Percentiles rank a stretch among this genome's conserved stretches.
These are phyloP conservation scores for Sarcophaga subvicina DNA, from an alignment of 2,888 invertebrate genomes.

Conservation along the genomic window DNA sequence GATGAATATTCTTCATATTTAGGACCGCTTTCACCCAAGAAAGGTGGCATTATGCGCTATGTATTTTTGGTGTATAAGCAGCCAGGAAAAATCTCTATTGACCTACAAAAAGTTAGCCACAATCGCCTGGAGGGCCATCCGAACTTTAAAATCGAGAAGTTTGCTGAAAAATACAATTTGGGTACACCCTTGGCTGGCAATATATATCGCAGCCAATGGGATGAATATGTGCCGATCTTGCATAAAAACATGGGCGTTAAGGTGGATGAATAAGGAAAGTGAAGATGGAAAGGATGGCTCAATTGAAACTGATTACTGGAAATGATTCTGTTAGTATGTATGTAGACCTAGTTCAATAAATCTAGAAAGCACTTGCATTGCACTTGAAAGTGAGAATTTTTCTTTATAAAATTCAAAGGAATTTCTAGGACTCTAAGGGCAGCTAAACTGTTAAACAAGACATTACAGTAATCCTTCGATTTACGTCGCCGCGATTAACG, in stretches of 20 bases:
- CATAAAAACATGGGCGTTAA: conserved; percentile 73
- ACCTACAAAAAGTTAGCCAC: conserved; percentile 80
- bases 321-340: neutral
- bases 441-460: too few species aligned
- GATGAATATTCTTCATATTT: conserved; percentile 89
- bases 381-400: neutral
- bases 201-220: conserved; percentile 89
- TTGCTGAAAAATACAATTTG: conserved; percentile 86
- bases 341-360: conserved; percentile 7
- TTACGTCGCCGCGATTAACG: too few species aligned
- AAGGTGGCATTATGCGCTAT: conserved; percentile 89
- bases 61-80: conserved; percentile 90
- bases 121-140: conserved; percentile 81
- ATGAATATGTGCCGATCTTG: conserved; percentile 83
- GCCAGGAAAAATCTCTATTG: conserved; percentile 83
- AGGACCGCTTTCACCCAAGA: conserved; percentile 91
- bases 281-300: neutral
- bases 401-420: too few species aligned
- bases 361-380: conserved; percentile 18
- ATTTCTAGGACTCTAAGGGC: too few species aligned
- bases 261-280: conserved; percentile 41
- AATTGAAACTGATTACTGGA: neutral
- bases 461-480: too few species aligned
- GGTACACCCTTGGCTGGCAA: conserved; percentile 90
- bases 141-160: conserved; percentile 78